A percentile compares a stretch with the other conserved stretches of the same genome.
phyloP scores from a whole-genome alignment of 1,140 invertebrate species.

The Patella vulgata region DNA sequence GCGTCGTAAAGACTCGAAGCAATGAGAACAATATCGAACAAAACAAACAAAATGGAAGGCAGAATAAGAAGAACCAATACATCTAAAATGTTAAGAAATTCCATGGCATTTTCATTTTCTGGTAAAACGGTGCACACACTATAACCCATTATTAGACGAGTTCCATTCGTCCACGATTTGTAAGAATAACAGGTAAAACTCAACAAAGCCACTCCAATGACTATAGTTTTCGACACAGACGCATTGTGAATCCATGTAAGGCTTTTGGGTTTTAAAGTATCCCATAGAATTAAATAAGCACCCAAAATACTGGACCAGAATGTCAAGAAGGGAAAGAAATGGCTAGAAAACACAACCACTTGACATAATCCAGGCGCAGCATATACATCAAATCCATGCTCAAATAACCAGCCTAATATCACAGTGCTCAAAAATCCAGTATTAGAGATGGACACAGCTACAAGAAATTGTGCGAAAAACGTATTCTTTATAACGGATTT shows the following conservation, averaged over 20 bases:
- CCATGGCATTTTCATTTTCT: constrained; percentile 43
- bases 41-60: constrained; percentile 35
- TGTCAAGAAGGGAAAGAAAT: constrained; percentile 47
- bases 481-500: constrained; percentile 38
- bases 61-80: constrained; percentile 35
- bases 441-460: constrained; percentile 37
- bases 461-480: constrained; percentile 44
- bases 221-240: constrained; percentile 28
- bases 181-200: constrained; percentile 48
- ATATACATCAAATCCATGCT: constrained; percentile 43
- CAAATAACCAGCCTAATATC: constrained; percentile 44
- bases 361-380: constrained; percentile 46
- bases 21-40: constrained; percentile 34
- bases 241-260: constrained; percentile 27
- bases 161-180: constrained; percentile 50
- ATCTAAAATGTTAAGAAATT: constrained; percentile 44
- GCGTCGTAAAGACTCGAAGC: constrained; percentile 13
- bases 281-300: constrained; percentile 29
- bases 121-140: constrained; percentile 41
- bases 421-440: constrained; percentile 41
- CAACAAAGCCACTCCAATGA: constrained; percentile 35
- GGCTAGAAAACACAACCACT: constrained; percentile 45
- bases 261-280: constrained; percentile 19
- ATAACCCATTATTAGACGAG: constrained; percentile 11
- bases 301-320: constrained; percentile 42